Evolutionary conservation across 2,113 vertebrate genomes (phyloP), one percentile per base, ranked within the genome.

Genomic region (Zosterops japonicus): DNA sequence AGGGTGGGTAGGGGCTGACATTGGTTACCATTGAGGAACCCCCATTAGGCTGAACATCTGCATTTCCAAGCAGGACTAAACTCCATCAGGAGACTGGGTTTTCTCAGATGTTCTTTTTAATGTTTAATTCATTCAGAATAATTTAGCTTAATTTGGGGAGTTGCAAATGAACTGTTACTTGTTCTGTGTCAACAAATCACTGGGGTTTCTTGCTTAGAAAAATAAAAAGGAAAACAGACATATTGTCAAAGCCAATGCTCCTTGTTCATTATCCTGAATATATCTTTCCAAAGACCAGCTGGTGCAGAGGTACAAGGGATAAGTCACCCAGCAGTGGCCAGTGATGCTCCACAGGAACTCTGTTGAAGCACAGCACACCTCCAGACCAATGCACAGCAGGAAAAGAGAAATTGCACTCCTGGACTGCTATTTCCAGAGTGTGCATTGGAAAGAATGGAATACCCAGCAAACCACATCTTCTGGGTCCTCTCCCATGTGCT

Each of bases 71-170:
- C 27, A 46, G 19, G 33, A 33, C 72, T 78, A 44, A 90, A 68
- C 18, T 76, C 50, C 53, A 44, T 39, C 70, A 69, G 52, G 56
- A 87, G 75, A 39, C 6, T 42, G 29, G 50, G 12, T 68, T 84
- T 82, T 50, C 61, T 96, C 80, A 61, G 70, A 59, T 75, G 46
- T 29, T 87, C 77, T 20, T 71, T 71, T 93, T 83, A 93, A 65
- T 35, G 19, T 71, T 93, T 87, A 74, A 33, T 96, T 95, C 84
- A 91, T 94, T 91, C 92, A 75, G 56, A 89, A 80, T 92, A 95
- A 93, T 94, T 91, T 57, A 59, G 93, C 61, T 69, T 92, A 69
- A 94, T 91, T 71, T 90, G 52, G 72, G 49, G 84, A 95, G 52
- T 23, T 94, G 72, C 59, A 85, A 96, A 95, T 95, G 90, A 94